Conservation (phyloP, 2,888 invertebrate genomes). For the Lithodes maja region DNA sequence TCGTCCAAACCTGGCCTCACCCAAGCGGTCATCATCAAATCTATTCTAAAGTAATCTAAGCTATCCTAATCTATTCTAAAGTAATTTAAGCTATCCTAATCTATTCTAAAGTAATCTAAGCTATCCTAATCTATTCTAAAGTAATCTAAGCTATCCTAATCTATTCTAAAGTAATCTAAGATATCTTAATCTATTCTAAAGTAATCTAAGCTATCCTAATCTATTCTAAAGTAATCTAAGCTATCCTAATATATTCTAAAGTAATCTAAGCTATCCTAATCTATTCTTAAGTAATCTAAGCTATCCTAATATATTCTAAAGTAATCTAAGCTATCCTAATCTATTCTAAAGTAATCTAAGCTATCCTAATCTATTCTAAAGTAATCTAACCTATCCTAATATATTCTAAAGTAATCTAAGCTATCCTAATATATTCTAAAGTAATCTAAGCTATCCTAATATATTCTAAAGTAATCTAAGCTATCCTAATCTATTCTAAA, state of each 20-base stretch:
- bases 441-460: background rate
- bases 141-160: background rate
- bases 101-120: background rate
- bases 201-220: background rate
- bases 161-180: background rate
- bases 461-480: background rate
- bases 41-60: background rate
- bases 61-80: background rate
- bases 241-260: background rate
- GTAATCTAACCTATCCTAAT: background rate
- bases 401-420: background rate
- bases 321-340: background rate
- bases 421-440: background rate
- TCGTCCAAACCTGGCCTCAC: background rate
- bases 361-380: background rate
- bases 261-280: background rate
- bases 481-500: background rate
- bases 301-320: background rate
- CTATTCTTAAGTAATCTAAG: background rate
- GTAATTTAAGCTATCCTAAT: background rate
- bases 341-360: background rate
- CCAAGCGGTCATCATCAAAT: background rate
- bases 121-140: background rate
- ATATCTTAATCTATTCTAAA: background rate
- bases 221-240: background rate